Evolutionary conservation across 2,888 invertebrate genomes (phyloP).

Genomic region (Lycophotia porphyrea): DNA sequence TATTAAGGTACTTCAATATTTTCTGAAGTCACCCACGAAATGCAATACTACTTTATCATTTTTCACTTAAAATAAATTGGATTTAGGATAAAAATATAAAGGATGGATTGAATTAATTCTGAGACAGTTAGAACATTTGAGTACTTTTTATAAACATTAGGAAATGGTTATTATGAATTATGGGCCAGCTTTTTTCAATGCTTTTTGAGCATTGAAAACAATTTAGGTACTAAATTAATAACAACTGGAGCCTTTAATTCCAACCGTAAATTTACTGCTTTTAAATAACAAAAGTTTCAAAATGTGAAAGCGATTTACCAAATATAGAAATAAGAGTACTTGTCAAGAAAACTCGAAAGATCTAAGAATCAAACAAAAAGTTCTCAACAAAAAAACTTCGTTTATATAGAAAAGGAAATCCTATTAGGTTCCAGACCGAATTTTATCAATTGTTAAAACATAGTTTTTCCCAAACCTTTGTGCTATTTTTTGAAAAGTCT

Average conservation of each 20-base stretch:
- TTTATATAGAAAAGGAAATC: conserved; percentile 3
- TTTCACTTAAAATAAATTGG: conserved; percentile 31
- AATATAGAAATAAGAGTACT: background rate
- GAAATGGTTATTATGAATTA: background rate
- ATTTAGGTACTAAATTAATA: background rate
- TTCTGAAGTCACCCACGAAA: conserved; percentile 21
- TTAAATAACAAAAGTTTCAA: background rate
- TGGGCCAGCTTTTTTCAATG: too few relatives aligned
- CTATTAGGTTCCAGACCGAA: too few relatives aligned
- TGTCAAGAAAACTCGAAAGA: background rate
- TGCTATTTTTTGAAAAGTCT: background rate
- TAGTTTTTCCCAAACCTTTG: background rate
- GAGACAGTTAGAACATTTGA: background rate
- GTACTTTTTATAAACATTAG: conserved; percentile 4
- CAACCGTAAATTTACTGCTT: background rate
- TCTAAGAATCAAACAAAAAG: background rate
- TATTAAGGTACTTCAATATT: conserved; percentile 22
- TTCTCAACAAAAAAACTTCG: background rate
- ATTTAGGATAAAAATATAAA: conserved; percentile 19
- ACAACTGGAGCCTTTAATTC: background rate
- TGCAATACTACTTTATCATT: conserved; percentile 15
- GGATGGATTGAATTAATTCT: background rate
- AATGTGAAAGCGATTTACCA: background rate
- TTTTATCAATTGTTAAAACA: conserved; percentile 6
- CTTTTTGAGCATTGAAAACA: background rate